phyloP scores from a whole-genome alignment of 2,797 vertebrate species.

The Poeciliopsis turneri region DNA sequence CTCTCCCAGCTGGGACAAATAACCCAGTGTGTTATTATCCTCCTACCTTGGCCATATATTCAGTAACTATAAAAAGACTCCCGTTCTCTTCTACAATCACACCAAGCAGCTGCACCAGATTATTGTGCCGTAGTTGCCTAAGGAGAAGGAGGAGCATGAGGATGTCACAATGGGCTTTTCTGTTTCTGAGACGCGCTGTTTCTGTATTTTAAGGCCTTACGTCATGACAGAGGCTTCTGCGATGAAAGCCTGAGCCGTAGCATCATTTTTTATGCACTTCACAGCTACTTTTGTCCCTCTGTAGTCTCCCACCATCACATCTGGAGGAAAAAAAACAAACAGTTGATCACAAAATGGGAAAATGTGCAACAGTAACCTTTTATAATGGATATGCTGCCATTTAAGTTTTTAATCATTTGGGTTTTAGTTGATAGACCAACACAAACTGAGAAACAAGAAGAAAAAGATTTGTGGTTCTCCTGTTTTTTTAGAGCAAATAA shows the following conservation, averaged over 20 bases:
- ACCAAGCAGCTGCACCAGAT: slow-evolving; percentile 94
- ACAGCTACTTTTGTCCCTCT: slow-evolving; percentile 94
- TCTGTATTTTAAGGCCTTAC: slow-evolving; percentile 75
- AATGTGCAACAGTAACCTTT: neutral
- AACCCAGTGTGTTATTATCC: neutral
- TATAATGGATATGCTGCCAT: too few species aligned
- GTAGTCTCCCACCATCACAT: slow-evolving; percentile 96
- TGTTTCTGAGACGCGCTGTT: neutral
- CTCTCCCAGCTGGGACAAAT: neutral
- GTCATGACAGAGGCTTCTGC: slow-evolving; percentile 98
- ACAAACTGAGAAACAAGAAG: too few species aligned
- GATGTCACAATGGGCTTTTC: neutral
- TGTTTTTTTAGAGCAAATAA: neutral
- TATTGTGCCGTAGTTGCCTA: slow-evolving; percentile 94
- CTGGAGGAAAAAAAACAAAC: slow-evolving; percentile 70
- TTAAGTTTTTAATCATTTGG: too few species aligned
- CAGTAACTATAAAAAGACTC: slow-evolving; percentile 93
- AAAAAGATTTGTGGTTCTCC: too few species aligned
- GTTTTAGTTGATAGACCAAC: too few species aligned
- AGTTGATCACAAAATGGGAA: neutral
- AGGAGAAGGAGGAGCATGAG: neutral
- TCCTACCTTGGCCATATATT: slow-evolving; percentile 97
- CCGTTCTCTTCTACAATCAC: slow-evolving; percentile 95
- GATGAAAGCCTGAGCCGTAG: slow-evolving; percentile 96
- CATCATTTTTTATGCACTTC: slow-evolving; percentile 97